Evolutionary conservation across 1,140 invertebrate genomes (phyloP).

Genomic region (Orius insidiosus): DNA sequence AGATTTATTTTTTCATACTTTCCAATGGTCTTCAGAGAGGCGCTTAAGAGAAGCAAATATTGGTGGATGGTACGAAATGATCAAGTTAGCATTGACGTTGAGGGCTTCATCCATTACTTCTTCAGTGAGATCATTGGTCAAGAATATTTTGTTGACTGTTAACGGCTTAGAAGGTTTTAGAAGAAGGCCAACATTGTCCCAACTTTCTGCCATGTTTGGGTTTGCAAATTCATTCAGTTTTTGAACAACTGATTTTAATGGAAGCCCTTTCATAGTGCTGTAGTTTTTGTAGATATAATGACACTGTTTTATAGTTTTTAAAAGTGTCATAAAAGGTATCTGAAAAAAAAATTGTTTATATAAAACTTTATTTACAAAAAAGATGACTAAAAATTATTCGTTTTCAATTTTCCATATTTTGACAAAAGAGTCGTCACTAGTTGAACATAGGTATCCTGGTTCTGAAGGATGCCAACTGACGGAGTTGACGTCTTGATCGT

Average conservation of each 20-base stretch:
- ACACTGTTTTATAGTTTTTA: no score
- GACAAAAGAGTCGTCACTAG: slow-evolving; percentile 82
- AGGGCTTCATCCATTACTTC: slow-evolving; percentile 73
- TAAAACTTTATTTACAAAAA: no score
- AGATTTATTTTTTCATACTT: slow-evolving; percentile 33
- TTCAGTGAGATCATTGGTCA: slow-evolving; percentile 93
- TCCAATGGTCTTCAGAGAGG: slow-evolving; percentile 48
- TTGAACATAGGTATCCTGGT: slow-evolving; percentile 61
- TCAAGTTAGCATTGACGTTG: slow-evolving; percentile 47
- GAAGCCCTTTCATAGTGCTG: slow-evolving; percentile 18
- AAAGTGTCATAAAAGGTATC: no score
- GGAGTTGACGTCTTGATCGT: slow-evolving; percentile 83
- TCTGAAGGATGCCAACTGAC: slow-evolving; percentile 77
- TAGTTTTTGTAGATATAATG: neutral
- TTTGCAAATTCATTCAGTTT: slow-evolving; percentile 53
- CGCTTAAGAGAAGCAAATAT: slow-evolving; percentile 74
- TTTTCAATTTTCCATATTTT: slow-evolving; percentile 57
- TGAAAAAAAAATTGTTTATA: no score
- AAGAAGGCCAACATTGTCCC: slow-evolving; percentile 92
- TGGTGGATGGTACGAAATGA: slow-evolving; percentile 90
- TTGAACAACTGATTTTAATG: slow-evolving; percentile 38
- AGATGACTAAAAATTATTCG: neutral
- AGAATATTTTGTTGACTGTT: slow-evolving; percentile 44
- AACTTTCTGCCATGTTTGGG: slow-evolving; percentile 52
- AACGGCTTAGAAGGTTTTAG: slow-evolving; percentile 30